Evolutionary conservation across 2,888 invertebrate genomes (phyloP), one percentile per base, ranked within the genome.

Genomic region (Emmelina monodactyla): DNA sequence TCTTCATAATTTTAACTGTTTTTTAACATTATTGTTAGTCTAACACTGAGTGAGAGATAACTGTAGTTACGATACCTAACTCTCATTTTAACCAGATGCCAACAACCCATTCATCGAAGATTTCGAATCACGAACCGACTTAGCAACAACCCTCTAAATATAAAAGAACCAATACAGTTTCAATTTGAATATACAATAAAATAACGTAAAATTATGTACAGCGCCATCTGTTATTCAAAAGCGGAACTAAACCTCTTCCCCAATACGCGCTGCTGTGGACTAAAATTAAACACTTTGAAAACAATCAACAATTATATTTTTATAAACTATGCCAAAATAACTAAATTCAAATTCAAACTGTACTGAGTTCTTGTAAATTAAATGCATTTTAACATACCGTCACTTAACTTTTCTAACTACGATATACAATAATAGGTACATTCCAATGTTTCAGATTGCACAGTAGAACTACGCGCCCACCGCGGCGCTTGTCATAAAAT

Each of bases 331-430:
- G 3, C 25, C n/a, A 25, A 25, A n/a, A 25, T 11, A 33, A 38
- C 25, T 33, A 15, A 36, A 15, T 28, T 22, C 13, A 29, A 19
- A 30, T 37, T 28, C 35, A 37, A 41, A 41, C 11, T 25, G 25
- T 25, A 25, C 11, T 10, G 62, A 11, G 19, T 6, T 19, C 19
- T 25, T 25, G 11, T 63, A 70, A 72, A 75, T 70, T 75, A 76
- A 76, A 78, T 75, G 76, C 76, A 71, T 66, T 62, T 51, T 58
- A 65, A 55, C 53, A 51, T 58, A 65, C 55, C 53, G 55, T 58
- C 67, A 57, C 73, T 67, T 73, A 71, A 59, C 65, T 63, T 75
- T 49, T 65, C 76, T 78, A 78, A 64, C 76, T 78, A 76, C 70
- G 55, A 62, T 68, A 68, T 69, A 73, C 62, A 71, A n/a, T n/a